Conservation (phyloP, 2,888 invertebrate species). For the Lycophotia porphyrea region DNA sequence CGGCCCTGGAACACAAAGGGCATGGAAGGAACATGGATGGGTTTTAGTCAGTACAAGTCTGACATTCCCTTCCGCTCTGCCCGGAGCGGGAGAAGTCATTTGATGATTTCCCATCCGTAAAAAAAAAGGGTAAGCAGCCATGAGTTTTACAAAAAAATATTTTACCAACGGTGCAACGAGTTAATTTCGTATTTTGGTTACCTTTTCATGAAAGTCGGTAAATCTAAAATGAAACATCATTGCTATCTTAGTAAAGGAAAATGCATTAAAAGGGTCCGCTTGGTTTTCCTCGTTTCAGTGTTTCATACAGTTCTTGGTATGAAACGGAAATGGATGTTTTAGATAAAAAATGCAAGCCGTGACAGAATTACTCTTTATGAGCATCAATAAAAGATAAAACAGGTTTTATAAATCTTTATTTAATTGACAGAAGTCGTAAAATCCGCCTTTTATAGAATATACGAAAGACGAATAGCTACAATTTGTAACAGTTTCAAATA, state of each 20-base stretch:
- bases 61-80: no score
- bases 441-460: constrained; percentile 4
- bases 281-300: constrained; percentile 25
- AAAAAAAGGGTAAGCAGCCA: not conserved
- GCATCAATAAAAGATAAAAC: constrained; percentile 46
- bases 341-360: constrained; percentile 28
- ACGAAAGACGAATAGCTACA: not conserved
- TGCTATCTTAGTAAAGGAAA: constrained; percentile 3
- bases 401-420: constrained; percentile 47
- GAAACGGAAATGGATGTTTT: constrained; percentile 53
- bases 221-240: not conserved
- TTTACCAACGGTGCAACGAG: not conserved
- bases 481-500: constrained; percentile 18
- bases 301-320: constrained; percentile 4
- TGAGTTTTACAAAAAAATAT: not conserved
- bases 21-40: no score
- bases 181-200: not conserved
- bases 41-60: no score
- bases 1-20: no score
- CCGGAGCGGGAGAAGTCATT: no score
- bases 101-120: no score
- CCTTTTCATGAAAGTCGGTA: not conserved
- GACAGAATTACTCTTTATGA: constrained; percentile 17
- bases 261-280: not conserved
- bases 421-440: constrained; percentile 32